phyloP scores from a whole-genome alignment of 2,888 invertebrate genomes.

The Palloptera scutellata region DNA sequence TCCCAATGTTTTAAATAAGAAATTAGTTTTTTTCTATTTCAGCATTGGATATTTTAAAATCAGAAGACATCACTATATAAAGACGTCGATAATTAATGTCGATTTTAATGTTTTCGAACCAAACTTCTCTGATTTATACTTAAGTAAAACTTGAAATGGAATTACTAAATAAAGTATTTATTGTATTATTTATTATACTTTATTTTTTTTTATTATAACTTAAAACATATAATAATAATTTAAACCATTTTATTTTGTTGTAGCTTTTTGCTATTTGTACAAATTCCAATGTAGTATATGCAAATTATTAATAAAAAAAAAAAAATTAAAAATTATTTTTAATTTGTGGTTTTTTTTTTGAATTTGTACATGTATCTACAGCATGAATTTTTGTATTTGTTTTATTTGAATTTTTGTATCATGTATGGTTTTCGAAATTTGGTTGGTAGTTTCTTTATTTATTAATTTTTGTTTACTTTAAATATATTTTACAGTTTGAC shows the following conservation, averaged over 20 bases:
- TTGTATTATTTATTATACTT: not conserved
- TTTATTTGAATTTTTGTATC: conserved; percentile 3
- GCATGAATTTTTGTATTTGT: conserved; percentile 1
- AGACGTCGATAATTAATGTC: too few relatives aligned
- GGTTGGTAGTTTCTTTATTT: too few relatives aligned
- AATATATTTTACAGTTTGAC: conserved; percentile 16
- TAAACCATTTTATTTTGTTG: not conserved
- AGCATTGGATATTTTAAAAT: too few relatives aligned
- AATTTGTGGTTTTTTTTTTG: conserved; percentile 2
- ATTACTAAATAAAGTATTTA: too few relatives aligned
- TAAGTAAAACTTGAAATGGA: too few relatives aligned
- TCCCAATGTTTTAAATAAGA: too few relatives aligned
- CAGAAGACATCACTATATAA: too few relatives aligned
- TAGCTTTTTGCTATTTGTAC: not conserved
- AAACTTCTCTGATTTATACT: too few relatives aligned
- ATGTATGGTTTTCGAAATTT: not conserved
- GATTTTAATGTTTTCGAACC: too few relatives aligned
- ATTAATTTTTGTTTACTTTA: not conserved
- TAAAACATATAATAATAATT: not conserved
- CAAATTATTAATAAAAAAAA: not conserved
- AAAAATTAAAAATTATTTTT: not conserved
- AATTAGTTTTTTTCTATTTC: too few relatives aligned
- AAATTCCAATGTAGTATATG: not conserved
- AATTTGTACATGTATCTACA: conserved; percentile 13
- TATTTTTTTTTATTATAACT: not conserved